These are phyloP conservation scores for Actenoides hombroni DNA, from an alignment of 2,113 vertebrate genomes.

Conservation along the genomic window DNA sequence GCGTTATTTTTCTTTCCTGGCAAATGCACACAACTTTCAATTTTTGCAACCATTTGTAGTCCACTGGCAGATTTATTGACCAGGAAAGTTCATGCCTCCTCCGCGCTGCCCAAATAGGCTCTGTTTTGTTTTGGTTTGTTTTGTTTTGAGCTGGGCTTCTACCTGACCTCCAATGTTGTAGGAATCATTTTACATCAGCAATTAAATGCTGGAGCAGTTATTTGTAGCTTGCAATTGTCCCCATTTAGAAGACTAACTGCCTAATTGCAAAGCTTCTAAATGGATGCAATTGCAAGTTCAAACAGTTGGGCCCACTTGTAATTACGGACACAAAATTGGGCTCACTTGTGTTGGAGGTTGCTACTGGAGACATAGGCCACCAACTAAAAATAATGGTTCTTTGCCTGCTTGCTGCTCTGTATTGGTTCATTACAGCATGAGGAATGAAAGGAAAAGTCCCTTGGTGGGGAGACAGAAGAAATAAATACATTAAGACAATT, in stretches of 20 bases:
- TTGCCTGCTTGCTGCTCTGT: neutral
- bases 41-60: constrained; percentile 11
- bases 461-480: neutral
- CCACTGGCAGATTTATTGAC: constrained; percentile 4
- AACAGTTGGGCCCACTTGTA: constrained; percentile 32
- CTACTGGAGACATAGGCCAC: constrained; percentile 14
- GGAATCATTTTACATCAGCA: constrained; percentile 40
- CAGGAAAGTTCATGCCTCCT: neutral
- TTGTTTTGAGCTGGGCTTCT: constrained; percentile 4
- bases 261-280: constrained; percentile 58
- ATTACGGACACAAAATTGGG: constrained; percentile 46
- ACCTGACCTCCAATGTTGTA: constrained; percentile 45
- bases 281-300: constrained; percentile 58
- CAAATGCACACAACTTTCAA: neutral
- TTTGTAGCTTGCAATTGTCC: constrained; percentile 58
- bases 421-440: neutral
- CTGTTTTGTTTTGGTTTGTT: neutral
- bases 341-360: neutral
- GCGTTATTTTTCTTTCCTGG: neutral
- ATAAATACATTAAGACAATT: constrained; percentile 33
- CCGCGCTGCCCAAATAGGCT: neutral
- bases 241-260: constrained; percentile 68
- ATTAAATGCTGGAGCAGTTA: constrained; percentile 57
- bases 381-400: neutral
- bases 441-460: neutral